These are phyloP conservation scores for Eremobia ochroleuca DNA, from an alignment of 2,888 invertebrate genomes.

Conservation along the genomic window DNA sequence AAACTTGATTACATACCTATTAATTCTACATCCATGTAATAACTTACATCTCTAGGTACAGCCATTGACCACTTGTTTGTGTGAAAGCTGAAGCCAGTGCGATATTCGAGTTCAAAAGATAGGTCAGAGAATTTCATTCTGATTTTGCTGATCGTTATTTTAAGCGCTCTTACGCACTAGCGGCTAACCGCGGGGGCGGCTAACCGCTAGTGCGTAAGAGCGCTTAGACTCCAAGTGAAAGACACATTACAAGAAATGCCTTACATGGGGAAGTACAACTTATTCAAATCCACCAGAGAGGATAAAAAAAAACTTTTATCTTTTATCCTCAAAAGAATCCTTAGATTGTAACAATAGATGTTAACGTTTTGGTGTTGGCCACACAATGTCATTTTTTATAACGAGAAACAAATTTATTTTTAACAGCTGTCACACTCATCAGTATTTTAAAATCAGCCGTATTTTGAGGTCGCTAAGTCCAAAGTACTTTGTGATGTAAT, in stretches of 20 bases:
- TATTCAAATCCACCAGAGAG: slow-evolving; percentile 61
- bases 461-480: slow-evolving; percentile 16
- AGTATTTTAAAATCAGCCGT: slow-evolving; percentile 47
- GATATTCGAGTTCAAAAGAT: background rate
- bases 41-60: no score
- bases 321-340: slow-evolving; percentile 80
- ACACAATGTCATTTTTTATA: slow-evolving; percentile 86
- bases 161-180: no score
- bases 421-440: slow-evolving; percentile 54
- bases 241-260: background rate
- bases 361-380: slow-evolving; percentile 84
- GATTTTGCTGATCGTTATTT: background rate
- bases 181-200: no score
- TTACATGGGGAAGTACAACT: slow-evolving; percentile 21
- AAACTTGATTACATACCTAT: background rate
- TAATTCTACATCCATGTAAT: background rate
- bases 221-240: background rate
- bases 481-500: slow-evolving; percentile 21
- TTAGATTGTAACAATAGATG: slow-evolving; percentile 86
- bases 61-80: background rate
- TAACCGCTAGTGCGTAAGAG: no score
- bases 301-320: slow-evolving; percentile 70
- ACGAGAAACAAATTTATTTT: slow-evolving; percentile 69
- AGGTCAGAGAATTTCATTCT: background rate
- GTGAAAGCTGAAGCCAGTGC: background rate